Base-by-base conservation (phyloP, 2,888 invertebrate species). In the Apocheima hispidaria region DNA sequence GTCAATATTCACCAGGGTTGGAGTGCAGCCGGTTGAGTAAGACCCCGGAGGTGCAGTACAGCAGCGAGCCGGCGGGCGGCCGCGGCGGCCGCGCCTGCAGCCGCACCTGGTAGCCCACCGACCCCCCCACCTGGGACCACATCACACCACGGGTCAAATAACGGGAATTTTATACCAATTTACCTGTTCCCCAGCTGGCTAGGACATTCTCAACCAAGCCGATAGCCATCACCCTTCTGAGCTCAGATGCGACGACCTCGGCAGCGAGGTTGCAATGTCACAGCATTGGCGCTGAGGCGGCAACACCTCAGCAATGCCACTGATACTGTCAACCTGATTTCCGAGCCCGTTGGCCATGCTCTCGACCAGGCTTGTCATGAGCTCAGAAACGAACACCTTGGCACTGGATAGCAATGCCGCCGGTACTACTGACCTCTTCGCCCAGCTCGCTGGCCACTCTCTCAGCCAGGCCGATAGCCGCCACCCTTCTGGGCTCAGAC, bases 11-110 rank as follows among this genome's bases (percentile, higher is more conserved):
- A 91, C 92, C 90, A 64, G 92, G 91, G 63, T 92, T 90, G 0
- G 73, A 65, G 38, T 91, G 91, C 2, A 93, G 60, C 38, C 92
- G 74, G 33, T 87, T 82, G 3, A 95, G 77, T 2, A 95, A 72
- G 0, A 95, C 90, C 10, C 96, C 96, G 0, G 95, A 95, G 0
- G 96, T 96, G 73, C 96, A 96, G 78, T 94, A 96, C 0, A 96
- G 77, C 26, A 96, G 90, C 0, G 94, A 89, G 0, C 95, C 96
- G 0, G 90, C 92, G 0, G 88, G 84, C 0, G 90, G 87, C 0
- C 77, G 79, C 0, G 95, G 94, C 1, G 93, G 87, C 10, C 86
- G 85, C 0, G 94, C 87, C 2, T 86, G 82, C 0, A 96, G 78
- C 1, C 95, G 89, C 0, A 96, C 95, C 78, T 95, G 95, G 78